phyloP scores from a whole-genome alignment of 2,113 vertebrate species.

The Ictalurus punctatus region DNA sequence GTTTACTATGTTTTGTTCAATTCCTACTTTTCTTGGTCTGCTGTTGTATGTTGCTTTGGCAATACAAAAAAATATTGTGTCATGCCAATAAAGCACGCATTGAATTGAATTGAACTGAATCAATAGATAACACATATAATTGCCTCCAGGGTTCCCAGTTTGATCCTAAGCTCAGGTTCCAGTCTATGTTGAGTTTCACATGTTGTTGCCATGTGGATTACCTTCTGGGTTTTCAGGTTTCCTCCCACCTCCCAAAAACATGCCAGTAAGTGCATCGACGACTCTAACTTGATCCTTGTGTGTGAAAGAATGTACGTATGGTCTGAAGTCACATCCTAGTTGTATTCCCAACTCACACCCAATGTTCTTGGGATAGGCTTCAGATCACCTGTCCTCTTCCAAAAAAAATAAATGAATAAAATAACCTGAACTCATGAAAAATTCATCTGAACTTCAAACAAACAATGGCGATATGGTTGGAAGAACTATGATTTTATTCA shows the following conservation, averaged over 20 bases:
- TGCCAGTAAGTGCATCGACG: background rate
- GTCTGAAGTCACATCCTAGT: background rate
- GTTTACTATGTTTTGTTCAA: too few species aligned
- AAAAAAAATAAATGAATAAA: background rate
- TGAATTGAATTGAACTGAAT: too few species aligned
- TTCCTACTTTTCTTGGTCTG: too few species aligned
- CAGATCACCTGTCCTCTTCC: background rate
- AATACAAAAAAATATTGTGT: too few species aligned
- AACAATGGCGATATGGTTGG: background rate
- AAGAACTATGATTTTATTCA: background rate
- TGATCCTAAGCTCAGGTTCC: background rate
- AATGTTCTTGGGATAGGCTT: background rate
- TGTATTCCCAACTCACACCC: background rate
- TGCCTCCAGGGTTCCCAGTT: background rate
- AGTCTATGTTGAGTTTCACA: background rate
- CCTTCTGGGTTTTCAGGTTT: background rate
- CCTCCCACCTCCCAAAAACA: background rate
- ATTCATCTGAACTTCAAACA: background rate
- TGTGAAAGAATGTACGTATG: background rate
- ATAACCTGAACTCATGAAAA: background rate
- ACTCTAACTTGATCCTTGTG: background rate
- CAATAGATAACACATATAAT: background rate
- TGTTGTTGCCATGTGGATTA: background rate
- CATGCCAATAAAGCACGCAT: too few species aligned
- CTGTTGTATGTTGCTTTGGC: too few species aligned